A percentile compares a stretch with the other conserved stretches of the same genome.
Conservation (phyloP, 2,797 vertebrate genomes). For the Cacajao melanocephalus region DNA sequence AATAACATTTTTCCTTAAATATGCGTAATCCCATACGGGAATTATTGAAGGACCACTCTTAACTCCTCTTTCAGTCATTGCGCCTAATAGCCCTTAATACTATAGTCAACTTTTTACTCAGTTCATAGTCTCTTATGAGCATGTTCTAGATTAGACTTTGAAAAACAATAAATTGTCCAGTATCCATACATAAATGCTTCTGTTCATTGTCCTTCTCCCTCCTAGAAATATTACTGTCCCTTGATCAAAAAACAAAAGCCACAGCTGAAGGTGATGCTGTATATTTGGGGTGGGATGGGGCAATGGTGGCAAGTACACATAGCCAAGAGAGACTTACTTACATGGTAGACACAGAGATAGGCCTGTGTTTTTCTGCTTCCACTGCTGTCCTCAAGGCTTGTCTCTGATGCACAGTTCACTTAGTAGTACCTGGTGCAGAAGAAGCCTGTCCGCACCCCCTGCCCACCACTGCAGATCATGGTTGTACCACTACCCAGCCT, state of each 20-base stretch:
- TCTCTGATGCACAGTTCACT: background rate
- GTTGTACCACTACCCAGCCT: background rate
- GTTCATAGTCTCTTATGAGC: background rate
- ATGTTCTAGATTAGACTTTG: background rate
- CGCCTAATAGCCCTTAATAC: background rate
- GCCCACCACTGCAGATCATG: fast-evolving
- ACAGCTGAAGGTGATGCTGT: background rate
- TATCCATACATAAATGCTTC: background rate
- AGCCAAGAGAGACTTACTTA: background rate
- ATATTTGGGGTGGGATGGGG: background rate
- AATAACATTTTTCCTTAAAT: background rate
- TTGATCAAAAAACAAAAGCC: background rate
- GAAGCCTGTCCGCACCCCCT: background rate
- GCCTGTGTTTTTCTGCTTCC: background rate
- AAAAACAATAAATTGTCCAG: background rate
- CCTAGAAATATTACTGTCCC: background rate
- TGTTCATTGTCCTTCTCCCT: background rate
- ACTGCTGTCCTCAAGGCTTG: background rate
- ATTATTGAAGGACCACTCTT: background rate
- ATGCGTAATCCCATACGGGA: background rate
- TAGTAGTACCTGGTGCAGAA: background rate
- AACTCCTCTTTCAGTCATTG: background rate
- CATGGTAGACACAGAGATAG: background rate
- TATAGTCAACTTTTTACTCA: background rate
- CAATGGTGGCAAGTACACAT: background rate